Base-by-base conservation (phyloP, 2,888 invertebrate species). In the Drosophila leonis region DNA sequence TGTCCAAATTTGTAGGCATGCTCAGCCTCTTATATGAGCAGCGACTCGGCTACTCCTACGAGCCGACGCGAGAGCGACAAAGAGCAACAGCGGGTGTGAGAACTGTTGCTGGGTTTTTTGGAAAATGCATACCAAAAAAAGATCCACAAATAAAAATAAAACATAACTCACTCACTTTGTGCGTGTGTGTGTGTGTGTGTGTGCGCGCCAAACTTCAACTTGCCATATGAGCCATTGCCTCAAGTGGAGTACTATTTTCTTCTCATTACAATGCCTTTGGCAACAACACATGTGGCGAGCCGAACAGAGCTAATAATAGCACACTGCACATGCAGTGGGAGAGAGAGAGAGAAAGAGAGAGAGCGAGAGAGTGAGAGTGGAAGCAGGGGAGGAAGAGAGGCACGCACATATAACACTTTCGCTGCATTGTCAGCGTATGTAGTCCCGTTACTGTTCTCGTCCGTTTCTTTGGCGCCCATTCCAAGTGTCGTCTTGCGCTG, bases 281-380 rank as follows among this genome's bases (percentile, higher is more conserved):
- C 75, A 69, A 63, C 83, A 83, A 78, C 83, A 89, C 86, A 82
- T 90, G 88, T 90, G 88, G 77, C 76, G 72, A 67, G 64, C 42
- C 49, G 67, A 62, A 69, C 49, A 56, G 31, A 64, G 75, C 77
- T 77, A 75, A 78, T 65, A 72, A 81, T 80, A 80, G 78, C 83
- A 39, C 64, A 55, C 66, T 27, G 55, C 63, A 41, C 20, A 24
- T 24, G 24, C 24, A 24, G 61, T 0, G 35, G 12, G 24, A 24
- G 37, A 37, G 35, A 1, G 24, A 10, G 52, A 10, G 35, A 24
- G 24, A 1, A 12, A n/a, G 37, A 54, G 35, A n/a, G 37, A 24
- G 24, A 24, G 61, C 0, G 35, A 18, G 24, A 24, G 37, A 37
- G 35, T 0, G 24, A 10, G 52, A 10, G 35, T 15, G 24, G 5